Evolutionary conservation across 2,797 vertebrate species (phyloP).

Genomic region (Halcyon leucocephala): DNA sequence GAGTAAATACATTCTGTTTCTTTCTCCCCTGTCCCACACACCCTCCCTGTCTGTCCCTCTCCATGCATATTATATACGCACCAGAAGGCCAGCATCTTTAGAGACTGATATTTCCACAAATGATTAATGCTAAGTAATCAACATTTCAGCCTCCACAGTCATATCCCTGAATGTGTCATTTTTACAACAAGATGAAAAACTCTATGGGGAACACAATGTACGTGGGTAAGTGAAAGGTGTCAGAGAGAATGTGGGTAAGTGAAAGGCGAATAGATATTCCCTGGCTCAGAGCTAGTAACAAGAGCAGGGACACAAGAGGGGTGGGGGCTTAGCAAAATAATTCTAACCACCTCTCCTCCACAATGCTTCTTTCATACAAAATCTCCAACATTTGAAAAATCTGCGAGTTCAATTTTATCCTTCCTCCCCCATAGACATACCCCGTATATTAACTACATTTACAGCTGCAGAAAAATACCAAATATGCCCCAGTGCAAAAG

Average conservation of each 20-base stretch:
- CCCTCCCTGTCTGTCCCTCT: neutral
- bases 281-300: neutral
- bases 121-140: slow-evolving; percentile 53
- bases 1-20: neutral
- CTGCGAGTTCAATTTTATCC: neutral
- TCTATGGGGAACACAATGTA: neutral
- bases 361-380: neutral
- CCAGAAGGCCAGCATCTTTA: neutral
- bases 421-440: neutral
- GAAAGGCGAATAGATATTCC: slow-evolving; percentile 21
- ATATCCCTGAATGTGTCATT: slow-evolving; percentile 33
- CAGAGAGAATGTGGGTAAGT: slow-evolving; percentile 29
- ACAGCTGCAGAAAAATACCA: neutral
- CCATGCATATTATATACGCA: neutral
- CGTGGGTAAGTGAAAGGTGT: slow-evolving; percentile 43
- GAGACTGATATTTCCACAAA: slow-evolving; percentile 30
- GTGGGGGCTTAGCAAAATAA: neutral
- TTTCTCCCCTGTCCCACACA: neutral
- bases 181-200: slow-evolving; percentile 41
- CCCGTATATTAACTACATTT: neutral
- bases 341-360: neutral
- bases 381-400: neutral
- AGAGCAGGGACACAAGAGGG: neutral
- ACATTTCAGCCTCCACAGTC: slow-evolving; percentile 31
- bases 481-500: neutral